A percentile compares a stretch with the other conserved stretches of the same genome.
These are phyloP conservation scores for Crotalus helleri DNA, from an alignment of 2,113 vertebrate species.

Conservation along the genomic window DNA sequence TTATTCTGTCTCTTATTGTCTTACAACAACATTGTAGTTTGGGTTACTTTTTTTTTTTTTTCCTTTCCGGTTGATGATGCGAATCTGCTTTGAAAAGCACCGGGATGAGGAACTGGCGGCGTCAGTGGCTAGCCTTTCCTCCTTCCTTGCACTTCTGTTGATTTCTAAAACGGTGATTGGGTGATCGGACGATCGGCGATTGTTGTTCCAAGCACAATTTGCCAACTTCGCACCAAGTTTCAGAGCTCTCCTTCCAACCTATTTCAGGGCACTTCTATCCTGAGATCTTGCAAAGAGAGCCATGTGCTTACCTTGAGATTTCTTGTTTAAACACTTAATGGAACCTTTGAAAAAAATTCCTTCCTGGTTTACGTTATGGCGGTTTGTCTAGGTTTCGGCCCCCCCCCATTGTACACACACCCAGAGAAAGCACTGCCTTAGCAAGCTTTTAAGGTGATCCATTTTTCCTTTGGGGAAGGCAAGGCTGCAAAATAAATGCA, in stretches of 20 bases:
- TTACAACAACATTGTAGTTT: conserved; percentile 7
- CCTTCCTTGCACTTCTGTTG: conserved; percentile 50
- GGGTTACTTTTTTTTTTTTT: neutral
- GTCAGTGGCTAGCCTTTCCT: neutral
- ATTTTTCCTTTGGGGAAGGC: neutral
- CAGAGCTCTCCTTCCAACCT: neutral
- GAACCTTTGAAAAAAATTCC: neutral
- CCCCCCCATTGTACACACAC: neutral
- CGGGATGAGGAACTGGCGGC: neutral
- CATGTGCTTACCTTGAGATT: neutral
- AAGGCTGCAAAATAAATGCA: conserved; percentile 1
- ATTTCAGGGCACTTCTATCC: neutral
- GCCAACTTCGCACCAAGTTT: conserved; percentile 13
- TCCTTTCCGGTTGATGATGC: neutral
- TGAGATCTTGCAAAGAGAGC: neutral
- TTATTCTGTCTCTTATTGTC: neutral
- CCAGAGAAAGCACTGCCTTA: neutral
- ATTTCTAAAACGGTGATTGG: conserved; percentile 29
- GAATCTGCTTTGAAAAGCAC: conserved; percentile 12
- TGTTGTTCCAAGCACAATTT: conserved; percentile 51
- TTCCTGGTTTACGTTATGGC: neutral
- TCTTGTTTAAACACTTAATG: neutral
- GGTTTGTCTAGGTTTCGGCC: neutral
- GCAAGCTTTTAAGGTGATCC: neutral
- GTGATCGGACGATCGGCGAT: neutral